A percentile compares a stretch with the other conserved stretches of the same genome.
Conservation (phyloP, 2,113 vertebrate species). For the Spermophilus dauricus region DNA sequence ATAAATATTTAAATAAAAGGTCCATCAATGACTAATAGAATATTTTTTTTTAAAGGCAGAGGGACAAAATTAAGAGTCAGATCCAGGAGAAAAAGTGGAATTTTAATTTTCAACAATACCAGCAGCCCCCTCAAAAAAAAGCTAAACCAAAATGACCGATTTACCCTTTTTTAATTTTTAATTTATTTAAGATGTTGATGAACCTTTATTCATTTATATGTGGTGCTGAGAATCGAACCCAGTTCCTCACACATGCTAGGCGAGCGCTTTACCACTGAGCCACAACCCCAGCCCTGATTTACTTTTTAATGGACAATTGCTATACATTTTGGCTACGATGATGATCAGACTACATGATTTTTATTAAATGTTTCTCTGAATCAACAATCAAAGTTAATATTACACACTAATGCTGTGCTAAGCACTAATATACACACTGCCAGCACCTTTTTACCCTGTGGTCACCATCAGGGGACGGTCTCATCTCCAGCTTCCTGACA, state of each 20-base stretch:
- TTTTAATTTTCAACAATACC: not conserved
- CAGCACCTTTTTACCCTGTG: fast-evolving
- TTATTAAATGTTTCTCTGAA: not conserved
- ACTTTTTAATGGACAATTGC: not conserved
- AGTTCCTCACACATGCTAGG: no score
- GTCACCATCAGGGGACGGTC: fast-evolving
- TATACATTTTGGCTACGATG: not conserved
- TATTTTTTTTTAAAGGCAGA: no score
- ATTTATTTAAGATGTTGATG: no score
- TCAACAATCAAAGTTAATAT: not conserved
- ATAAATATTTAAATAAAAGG: no score
- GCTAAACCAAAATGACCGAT: not conserved
- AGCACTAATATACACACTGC: fast-evolving
- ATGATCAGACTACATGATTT: not conserved
- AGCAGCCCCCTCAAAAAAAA: no score
- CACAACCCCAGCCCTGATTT: not conserved
- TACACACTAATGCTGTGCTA: not conserved
- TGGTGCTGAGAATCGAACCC: no score
- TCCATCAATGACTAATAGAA: no score
- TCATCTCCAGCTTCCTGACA: not conserved
- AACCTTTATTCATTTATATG: no score
- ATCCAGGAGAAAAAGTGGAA: not conserved
- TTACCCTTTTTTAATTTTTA: not conserved
- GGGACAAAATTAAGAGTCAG: not conserved
- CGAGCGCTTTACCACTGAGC: no score